Conservation (phyloP, 2,888 invertebrate genomes). For the Heliconius ethilla region DNA sequence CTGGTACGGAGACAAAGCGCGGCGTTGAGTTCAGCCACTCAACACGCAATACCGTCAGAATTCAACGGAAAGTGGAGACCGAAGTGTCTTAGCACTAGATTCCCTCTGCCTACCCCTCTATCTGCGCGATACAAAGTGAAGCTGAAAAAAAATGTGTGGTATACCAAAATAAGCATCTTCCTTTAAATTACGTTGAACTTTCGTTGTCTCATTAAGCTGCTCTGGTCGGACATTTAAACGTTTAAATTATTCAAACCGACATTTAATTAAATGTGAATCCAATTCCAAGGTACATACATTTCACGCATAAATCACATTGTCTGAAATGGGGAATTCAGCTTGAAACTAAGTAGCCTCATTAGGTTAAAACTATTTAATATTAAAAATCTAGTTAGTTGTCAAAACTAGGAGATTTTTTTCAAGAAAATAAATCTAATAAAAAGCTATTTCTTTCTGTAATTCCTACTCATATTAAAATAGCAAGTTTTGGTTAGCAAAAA, state of each 20-base stretch:
- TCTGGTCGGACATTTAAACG: not conserved
- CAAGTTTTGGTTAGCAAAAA: not conserved
- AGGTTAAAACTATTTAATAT: not conserved
- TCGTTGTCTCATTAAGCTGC: constrained; percentile 1
- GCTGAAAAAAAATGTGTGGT: too few species aligned
- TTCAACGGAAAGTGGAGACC: too few species aligned
- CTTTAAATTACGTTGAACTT: not conserved
- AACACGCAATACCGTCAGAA: too few species aligned
- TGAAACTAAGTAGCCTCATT: not conserved
- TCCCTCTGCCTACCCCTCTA: too few species aligned
- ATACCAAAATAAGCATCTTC: too few species aligned
- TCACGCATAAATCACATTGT: constrained; percentile 16
- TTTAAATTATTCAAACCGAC: constrained; percentile 24
- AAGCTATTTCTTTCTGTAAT: not conserved
- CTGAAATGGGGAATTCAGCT: not conserved
- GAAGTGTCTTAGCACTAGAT: too few species aligned
- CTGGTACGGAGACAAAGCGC: too few species aligned
- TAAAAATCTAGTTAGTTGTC: not conserved
- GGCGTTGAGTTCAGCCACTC: too few species aligned
- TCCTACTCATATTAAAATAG: not conserved
- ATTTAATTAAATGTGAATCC: constrained; percentile 33
- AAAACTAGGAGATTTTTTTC: not conserved
- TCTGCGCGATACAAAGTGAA: too few species aligned
- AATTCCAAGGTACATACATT: constrained; percentile 1
- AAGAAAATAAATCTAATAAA: not conserved